Percentiles rank a stretch among this genome's conserved stretches.
Conservation (phyloP, 2,888 invertebrate genomes). For the Dyspetes luteomarginatus region DNA sequence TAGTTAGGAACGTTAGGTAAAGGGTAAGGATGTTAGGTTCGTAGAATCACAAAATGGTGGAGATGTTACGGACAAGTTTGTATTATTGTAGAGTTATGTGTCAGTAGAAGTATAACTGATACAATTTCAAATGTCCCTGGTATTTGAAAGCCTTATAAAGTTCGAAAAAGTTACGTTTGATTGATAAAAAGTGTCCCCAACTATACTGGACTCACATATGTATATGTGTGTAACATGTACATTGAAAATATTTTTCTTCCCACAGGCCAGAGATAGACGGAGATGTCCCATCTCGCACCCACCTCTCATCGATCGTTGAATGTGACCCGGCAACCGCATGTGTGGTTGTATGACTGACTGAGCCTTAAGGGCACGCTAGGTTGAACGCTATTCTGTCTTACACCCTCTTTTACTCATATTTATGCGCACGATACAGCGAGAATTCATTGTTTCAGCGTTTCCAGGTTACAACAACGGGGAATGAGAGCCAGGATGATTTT, state of each 20-base stretch:
- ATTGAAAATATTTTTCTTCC: not conserved
- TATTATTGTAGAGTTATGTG: not conserved
- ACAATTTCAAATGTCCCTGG: too few relatives aligned
- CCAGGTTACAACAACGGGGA: not conserved
- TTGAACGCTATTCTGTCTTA: not conserved
- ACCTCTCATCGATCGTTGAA: slow-evolving; percentile 29
- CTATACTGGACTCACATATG: not conserved
- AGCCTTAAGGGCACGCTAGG: not conserved
- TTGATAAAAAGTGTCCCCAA: too few relatives aligned
- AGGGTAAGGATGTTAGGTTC: too few relatives aligned
- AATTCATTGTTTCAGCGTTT: slow-evolving; percentile 15
- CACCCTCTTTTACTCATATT: slow-evolving; percentile 1
- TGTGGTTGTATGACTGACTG: not conserved
- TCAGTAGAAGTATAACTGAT: not conserved
- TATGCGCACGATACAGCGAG: not conserved
- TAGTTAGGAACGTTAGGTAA: too few relatives aligned
- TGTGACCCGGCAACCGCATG: slow-evolving; percentile 34
- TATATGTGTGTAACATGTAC: not conserved
- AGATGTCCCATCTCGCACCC: slow-evolving; percentile 11
- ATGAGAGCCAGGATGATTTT: not conserved
- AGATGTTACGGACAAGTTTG: not conserved
- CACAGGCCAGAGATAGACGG: slow-evolving; percentile 25
- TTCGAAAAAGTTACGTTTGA: too few relatives aligned
- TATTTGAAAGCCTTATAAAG: too few relatives aligned
- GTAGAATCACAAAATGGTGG: too few relatives aligned